Conservation (phyloP, 2,113 vertebrate genomes). For the Proteles cristata region DNA sequence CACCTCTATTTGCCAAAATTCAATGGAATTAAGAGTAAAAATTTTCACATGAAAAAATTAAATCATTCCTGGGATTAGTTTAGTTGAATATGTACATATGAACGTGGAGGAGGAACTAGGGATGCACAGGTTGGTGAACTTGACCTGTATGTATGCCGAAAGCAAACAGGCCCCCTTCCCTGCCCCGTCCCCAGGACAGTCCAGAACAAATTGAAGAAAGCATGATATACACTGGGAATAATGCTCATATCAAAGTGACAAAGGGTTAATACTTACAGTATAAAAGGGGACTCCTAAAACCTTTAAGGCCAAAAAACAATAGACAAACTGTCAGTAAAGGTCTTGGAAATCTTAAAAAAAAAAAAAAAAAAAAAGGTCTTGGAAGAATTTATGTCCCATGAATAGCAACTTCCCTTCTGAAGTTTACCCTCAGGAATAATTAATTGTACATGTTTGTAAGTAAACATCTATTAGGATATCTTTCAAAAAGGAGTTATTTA, state of each 20-base stretch:
- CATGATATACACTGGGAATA: not conserved
- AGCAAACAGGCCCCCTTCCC: not conserved
- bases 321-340: not conserved
- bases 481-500: not conserved
- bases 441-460: not conserved
- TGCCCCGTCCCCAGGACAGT: not conserved
- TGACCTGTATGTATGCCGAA: not conserved
- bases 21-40: constrained; percentile 5
- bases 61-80: not conserved
- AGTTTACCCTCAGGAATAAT: not conserved
- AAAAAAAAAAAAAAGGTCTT: no score
- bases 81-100: not conserved
- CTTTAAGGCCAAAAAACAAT: not conserved
- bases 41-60: not conserved
- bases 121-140: not conserved
- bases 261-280: not conserved
- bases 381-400: not conserved
- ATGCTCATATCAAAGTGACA: not conserved
- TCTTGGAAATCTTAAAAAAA: not conserved
- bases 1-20: not conserved
- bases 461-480: not conserved
- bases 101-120: not conserved
- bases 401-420: not conserved
- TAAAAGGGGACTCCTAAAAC: not conserved
- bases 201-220: not conserved